Base-by-base conservation (phyloP, 2,888 invertebrate species). In the Megaustenia siamemsis region DNA sequence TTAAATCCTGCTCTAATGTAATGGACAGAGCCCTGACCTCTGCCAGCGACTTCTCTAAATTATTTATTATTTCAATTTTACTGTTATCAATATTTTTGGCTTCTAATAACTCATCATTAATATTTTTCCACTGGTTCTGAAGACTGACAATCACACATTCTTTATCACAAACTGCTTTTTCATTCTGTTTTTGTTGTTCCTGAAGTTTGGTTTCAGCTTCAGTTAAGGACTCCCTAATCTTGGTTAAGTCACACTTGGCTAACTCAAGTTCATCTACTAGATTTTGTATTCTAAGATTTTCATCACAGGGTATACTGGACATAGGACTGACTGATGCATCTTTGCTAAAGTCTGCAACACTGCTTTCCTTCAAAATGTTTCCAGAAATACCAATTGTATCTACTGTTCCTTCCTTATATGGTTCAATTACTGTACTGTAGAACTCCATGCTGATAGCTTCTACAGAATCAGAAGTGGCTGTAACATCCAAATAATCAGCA, bases 81-180 rank as follows among this genome's bases (percentile, higher is more conserved):
- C 56, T 53, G 10, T 53, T 40, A 45, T 35, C 45, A 38, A 35
- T 21, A 53, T 45, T 32, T 53, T 28, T 69, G 12, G 35, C 40
- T 21, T 76, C 43, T n/a, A n/a, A 24, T 10, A 85, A 53, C 8
- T 81, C 68, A 38, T 53, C 66, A n/a, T 38, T 21, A 18, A 66
- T 21, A 40, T 24, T 69, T 40, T 43, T 69, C 35, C 80, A 3
- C 18, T 80, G 53, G 32, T 49, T 49, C 32, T 80, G 40, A 43
- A 84, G 80, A n/a, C 53, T n/a, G 10, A n/a, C n/a, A n/a, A 81
- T 69, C n/a, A 81, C 32, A 66, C 28, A 24, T 3, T 76, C 60
- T 60, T 81, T 81, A 12, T 69, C 68, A 24, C 8, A 12, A 32
- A 81, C 12, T 32, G 76, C 28, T 68, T 35, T 68, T 15, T 81